Conservation (phyloP, 2,113 vertebrate species). For the Ictidomys tridecemlineatus region DNA sequence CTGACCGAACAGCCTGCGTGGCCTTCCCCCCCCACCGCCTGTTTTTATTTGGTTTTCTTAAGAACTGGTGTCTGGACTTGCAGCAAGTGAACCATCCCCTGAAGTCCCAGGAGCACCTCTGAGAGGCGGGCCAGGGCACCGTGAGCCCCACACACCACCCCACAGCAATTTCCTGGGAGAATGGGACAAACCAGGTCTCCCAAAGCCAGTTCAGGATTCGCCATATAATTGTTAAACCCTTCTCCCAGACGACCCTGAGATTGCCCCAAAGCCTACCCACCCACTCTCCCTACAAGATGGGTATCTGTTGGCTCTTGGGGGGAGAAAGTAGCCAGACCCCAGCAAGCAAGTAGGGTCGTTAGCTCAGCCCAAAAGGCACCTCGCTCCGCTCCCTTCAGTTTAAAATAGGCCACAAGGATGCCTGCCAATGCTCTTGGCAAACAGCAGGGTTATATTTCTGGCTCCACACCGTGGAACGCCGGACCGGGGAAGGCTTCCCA, state of each 20-base stretch:
- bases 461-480: constrained; percentile 80
- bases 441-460: constrained; percentile 86
- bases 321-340: neutral
- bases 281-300: neutral
- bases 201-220: neutral
- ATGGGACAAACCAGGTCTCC: neutral
- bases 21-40: too few species aligned
- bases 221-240: neutral
- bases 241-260: neutral
- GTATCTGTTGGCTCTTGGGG: neutral
- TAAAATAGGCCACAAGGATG: constrained; percentile 80
- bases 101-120: neutral
- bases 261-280: neutral
- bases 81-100: neutral
- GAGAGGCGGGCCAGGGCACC: neutral
- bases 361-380: neutral
- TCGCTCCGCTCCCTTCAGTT: constrained; percentile 60
- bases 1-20: neutral
- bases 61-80: neutral
- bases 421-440: constrained; percentile 85
- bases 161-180: neutral
- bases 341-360: constrained; percentile 25
- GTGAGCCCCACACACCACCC: rapidly evolving
- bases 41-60: neutral
- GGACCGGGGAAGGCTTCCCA: constrained; percentile 83